These are phyloP conservation scores for Antheraea mylitta DNA, from an alignment of 1,140 invertebrate genomes.

Conservation along the genomic window DNA sequence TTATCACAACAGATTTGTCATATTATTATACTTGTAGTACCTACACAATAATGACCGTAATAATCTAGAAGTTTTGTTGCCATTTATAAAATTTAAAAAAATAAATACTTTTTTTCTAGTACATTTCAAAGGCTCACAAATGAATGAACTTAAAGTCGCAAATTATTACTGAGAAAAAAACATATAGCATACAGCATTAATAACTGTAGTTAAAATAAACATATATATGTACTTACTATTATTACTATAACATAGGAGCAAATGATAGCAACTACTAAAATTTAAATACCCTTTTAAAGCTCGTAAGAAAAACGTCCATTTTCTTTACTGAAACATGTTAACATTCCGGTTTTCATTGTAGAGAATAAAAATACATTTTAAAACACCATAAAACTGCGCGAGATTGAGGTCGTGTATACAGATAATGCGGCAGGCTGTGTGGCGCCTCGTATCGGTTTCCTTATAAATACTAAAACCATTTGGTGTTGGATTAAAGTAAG, in stretches of 20 bases:
- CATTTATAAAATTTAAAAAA: too few species aligned
- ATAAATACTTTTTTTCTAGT: too few species aligned
- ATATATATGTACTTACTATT: too few species aligned
- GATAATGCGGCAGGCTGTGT: constrained; percentile 8
- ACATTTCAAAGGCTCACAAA: too few species aligned
- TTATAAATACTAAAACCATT: background rate
- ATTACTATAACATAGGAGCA: background rate
- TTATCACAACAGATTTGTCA: too few species aligned
- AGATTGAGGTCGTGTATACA: constrained; percentile 36
- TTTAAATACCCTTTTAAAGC: constrained; percentile 38
- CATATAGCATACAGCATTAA: too few species aligned
- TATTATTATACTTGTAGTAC: too few species aligned
- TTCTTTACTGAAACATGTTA: constrained; percentile 30
- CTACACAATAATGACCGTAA: too few species aligned
- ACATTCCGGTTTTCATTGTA: constrained; percentile 29
- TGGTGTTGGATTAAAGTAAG: background rate
- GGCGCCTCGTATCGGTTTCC: background rate
- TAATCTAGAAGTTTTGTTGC: too few species aligned
- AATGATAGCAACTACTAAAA: constrained; percentile 3
- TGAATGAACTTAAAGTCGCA: too few species aligned
- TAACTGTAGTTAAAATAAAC: too few species aligned
- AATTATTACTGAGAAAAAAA: too few species aligned
- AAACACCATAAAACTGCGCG: constrained; percentile 32
- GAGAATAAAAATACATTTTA: constrained; percentile 39
- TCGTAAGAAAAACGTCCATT: constrained; percentile 34